Evolutionary conservation across 2,888 invertebrate species (phyloP).

Genomic region (Cantharis nigra): DNA sequence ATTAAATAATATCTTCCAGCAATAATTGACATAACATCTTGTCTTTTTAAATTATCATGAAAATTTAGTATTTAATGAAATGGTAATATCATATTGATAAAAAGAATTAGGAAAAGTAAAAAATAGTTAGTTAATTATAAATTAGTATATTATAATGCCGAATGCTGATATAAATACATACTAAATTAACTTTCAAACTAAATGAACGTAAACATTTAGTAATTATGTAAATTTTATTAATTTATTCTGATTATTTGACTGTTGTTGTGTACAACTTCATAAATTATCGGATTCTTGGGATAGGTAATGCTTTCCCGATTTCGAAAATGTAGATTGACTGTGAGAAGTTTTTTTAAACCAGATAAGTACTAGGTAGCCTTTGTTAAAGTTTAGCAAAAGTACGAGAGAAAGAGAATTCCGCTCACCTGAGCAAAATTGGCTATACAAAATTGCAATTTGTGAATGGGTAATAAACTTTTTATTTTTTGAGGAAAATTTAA

Average conservation of each 20-base stretch:
- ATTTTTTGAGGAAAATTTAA: too few relatives aligned
- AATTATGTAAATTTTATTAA: neutral
- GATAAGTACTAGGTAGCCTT: too few relatives aligned
- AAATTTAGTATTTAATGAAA: neutral
- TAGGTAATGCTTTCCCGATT: neutral
- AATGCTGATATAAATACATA: neutral
- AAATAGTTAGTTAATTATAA: neutral
- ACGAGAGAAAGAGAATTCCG: too few relatives aligned
- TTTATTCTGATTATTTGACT: neutral
- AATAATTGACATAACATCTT: neutral
- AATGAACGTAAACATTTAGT: neutral
- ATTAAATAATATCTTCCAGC: too few relatives aligned
- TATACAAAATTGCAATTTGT: too few relatives aligned
- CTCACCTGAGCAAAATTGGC: too few relatives aligned
- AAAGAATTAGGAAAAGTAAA: neutral
- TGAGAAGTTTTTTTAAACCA: neutral
- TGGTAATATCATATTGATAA: neutral
- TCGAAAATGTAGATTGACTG: neutral
- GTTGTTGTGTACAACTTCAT: neutral
- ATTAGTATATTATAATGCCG: neutral
- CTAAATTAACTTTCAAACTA: neutral
- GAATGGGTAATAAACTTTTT: too few relatives aligned
- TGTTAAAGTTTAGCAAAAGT: neutral
- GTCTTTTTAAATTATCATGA: neutral
- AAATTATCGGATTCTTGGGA: neutral